Percentiles rank a stretch among this genome's conserved stretches.
Conservation (phyloP, 2,113 vertebrate species). For the Phoxinus phoxinus region DNA sequence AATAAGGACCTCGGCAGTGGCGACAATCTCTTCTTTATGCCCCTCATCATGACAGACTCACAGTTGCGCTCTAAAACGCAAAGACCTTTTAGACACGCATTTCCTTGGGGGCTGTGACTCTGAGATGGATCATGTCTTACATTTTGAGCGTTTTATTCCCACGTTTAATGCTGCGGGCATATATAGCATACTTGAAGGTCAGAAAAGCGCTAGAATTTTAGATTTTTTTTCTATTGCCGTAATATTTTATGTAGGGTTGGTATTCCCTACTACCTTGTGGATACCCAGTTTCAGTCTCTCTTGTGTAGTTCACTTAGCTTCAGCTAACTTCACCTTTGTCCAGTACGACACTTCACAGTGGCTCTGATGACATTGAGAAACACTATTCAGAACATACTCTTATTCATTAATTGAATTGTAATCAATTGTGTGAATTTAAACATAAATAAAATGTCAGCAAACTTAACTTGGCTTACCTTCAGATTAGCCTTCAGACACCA, state of each 20-base stretch:
- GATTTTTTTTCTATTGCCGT: not conserved
- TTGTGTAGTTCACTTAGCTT: not conserved
- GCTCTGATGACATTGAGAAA: not conserved
- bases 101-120: constrained; percentile 44
- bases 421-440: not conserved
- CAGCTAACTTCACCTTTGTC: not conserved
- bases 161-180: not conserved
- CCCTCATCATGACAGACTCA: constrained; percentile 57
- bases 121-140: constrained; percentile 17
- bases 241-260: not conserved
- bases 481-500: not conserved
- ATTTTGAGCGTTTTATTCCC: not conserved
- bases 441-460: not conserved
- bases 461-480: not conserved
- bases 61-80: constrained; percentile 55
- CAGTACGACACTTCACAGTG: not conserved
- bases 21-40: constrained; percentile 52
- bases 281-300: not conserved
- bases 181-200: not conserved
- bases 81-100: constrained; percentile 44
- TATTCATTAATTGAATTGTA: not conserved
- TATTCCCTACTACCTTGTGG: not conserved
- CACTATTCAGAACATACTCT: not conserved
- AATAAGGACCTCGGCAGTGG: constrained; percentile 62
- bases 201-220: not conserved